A percentile compares a stretch with the other conserved stretches of the same genome.
phyloP scores from a whole-genome alignment of 2,888 invertebrate species.

The Osmoderma eremita region DNA sequence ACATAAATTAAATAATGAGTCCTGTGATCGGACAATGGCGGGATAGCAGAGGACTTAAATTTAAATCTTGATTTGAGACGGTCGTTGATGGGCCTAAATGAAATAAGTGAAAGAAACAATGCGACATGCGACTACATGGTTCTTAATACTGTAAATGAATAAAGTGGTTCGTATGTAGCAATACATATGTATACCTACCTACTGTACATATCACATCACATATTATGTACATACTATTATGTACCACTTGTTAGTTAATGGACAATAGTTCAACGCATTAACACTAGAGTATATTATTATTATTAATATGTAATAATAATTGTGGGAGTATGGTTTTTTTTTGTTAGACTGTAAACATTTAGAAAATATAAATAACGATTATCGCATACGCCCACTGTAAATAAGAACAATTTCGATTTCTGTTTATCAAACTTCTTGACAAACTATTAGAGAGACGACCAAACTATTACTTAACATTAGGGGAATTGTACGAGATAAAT shows the following conservation, averaged over 20 bases:
- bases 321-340: too few relatives aligned
- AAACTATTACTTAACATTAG: too few relatives aligned
- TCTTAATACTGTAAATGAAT: conserved; percentile 49
- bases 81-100: conserved; percentile 49
- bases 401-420: too few relatives aligned
- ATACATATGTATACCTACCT: conserved; percentile 35
- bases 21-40: conserved; percentile 5
- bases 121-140: conserved; percentile 54
- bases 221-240: background rate
- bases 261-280: too few relatives aligned
- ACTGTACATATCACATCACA: background rate
- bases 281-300: too few relatives aligned
- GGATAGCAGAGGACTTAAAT: conserved; percentile 42
- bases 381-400: too few relatives aligned
- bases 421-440: too few relatives aligned
- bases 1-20: conserved; percentile 57
- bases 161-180: conserved; percentile 28
- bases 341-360: too few relatives aligned
- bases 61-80: conserved; percentile 54
- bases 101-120: conserved; percentile 53
- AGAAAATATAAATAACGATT: too few relatives aligned
- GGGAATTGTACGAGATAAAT: too few relatives aligned
- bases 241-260: background rate
- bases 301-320: too few relatives aligned
- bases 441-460: too few relatives aligned